phyloP scores from a whole-genome alignment of 2,888 invertebrate species.

The Balanococcus diminutus region DNA sequence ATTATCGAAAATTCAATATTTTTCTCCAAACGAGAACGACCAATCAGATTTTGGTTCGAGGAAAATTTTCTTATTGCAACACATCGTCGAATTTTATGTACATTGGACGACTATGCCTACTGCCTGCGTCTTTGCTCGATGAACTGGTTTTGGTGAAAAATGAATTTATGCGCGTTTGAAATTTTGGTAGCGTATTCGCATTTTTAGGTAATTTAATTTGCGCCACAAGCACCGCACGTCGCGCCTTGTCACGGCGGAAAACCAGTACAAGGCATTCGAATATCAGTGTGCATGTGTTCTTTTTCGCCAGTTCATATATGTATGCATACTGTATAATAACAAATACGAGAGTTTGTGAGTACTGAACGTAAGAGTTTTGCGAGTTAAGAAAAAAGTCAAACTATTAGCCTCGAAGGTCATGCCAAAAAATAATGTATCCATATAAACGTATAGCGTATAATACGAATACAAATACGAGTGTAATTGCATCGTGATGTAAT shows the following conservation, averaged over 20 bases:
- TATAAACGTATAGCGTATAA: not conserved
- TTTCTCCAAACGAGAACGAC: not conserved
- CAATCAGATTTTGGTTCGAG: not conserved
- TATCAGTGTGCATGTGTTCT: constrained; percentile 17
- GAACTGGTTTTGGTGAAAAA: constrained; percentile 13
- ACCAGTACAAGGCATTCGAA: constrained; percentile 9
- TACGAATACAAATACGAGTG: not conserved
- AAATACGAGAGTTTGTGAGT: constrained; percentile 24
- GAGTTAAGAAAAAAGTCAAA: constrained; percentile 34
- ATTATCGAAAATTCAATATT: not conserved
- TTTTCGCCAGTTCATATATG: not conserved
- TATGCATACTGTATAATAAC: not conserved
- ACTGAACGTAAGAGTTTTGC: constrained; percentile 23
- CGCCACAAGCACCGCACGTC: not conserved
- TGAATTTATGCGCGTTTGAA: not conserved
- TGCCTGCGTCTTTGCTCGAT: not conserved
- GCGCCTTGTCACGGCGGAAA: not conserved
- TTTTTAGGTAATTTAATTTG: not conserved
- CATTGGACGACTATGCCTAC: too few species aligned
- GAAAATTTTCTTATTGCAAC: not conserved
- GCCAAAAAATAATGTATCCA: constrained; percentile 9
- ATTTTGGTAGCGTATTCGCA: not conserved
- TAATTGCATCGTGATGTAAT: not conserved
- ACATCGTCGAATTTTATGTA: not conserved
- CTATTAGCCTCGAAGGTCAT: constrained; percentile 25